A percentile compares a stretch with the other conserved stretches of the same genome.
Evolutionary conservation across 30 jellyfish, hydroid and myxozoan genomes (phyloP).

Genomic region (Catostylus mosaicus): DNA sequence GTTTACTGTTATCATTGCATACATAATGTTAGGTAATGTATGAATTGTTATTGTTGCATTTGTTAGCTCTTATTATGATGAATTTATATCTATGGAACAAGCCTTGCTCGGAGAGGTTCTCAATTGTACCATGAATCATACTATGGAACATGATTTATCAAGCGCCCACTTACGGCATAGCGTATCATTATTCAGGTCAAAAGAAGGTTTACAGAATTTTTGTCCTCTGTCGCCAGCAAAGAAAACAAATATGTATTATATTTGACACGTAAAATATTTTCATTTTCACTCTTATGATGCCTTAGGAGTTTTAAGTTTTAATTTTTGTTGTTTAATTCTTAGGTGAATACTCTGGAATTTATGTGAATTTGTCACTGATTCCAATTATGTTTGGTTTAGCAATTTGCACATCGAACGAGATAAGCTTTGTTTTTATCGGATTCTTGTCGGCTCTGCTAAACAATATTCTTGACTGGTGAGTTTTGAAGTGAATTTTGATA

Average conservation of each 20-base stretch:
- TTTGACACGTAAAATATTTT: too few relatives aligned
- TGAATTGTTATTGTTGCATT: background rate
- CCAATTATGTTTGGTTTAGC: conserved; percentile 99
- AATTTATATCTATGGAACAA: too few relatives aligned
- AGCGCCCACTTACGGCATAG: too few relatives aligned
- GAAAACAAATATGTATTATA: too few relatives aligned
- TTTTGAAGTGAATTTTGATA: too few relatives aligned
- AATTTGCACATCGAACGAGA: conserved; percentile 80
- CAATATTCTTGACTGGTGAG: conserved; percentile 96
- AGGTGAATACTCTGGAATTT: conserved; percentile 98
- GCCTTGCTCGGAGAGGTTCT: too few relatives aligned
- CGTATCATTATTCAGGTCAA: too few relatives aligned
- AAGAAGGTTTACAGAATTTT: too few relatives aligned
- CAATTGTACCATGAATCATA: too few relatives aligned
- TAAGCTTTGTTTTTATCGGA: conserved; percentile 85
- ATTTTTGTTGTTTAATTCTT: background rate
- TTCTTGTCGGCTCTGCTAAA: conserved; percentile 85
- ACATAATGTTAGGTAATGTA: conserved; percentile 79
- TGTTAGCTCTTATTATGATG: background rate
- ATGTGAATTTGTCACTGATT: conserved; percentile 82
- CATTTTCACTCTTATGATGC: too few relatives aligned
- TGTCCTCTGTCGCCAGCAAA: too few relatives aligned
- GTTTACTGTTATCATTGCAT: conserved; percentile 91
- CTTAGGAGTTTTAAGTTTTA: background rate
- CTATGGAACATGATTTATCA: too few relatives aligned